Evolutionary conservation across 2,888 invertebrate species (phyloP).

Genomic region (Notocelia uddmanniana): DNA sequence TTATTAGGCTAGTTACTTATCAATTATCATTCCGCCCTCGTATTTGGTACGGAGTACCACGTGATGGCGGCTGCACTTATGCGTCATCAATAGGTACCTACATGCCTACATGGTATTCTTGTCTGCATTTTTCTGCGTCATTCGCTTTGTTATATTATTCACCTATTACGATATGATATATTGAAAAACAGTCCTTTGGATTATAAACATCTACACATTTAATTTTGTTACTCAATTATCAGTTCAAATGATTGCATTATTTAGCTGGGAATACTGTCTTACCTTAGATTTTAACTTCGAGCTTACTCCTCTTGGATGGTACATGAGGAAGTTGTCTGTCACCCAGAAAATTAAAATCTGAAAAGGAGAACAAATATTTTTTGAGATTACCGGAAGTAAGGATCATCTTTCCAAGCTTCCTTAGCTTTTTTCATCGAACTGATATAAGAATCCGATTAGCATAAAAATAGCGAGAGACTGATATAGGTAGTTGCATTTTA

Average conservation of each 20-base stretch:
- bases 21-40: no score
- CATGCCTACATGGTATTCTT: background rate
- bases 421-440: background rate
- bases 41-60: no score
- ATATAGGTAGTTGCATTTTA: no score
- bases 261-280: constrained; percentile 57
- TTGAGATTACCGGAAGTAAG: background rate
- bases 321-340: constrained; percentile 93
- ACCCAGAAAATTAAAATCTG: constrained; percentile 95
- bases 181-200: no score
- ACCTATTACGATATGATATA: constrained; percentile 9
- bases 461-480: background rate
- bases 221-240: background rate
- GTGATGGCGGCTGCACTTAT: no score
- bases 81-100: constrained; percentile 3
- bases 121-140: background rate
- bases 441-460: background rate
- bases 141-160: background rate
- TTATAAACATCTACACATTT: background rate
- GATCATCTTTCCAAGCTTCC: no score
- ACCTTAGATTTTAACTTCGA: constrained; percentile 83
- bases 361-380: constrained; percentile 55
- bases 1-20: no score
- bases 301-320: constrained; percentile 83
- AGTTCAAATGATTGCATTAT: constrained; percentile 5